Percentiles rank a stretch among this genome's conserved stretches.
Conservation (phyloP, 1,140 invertebrate species). For the Drosophila kanapiae region DNA sequence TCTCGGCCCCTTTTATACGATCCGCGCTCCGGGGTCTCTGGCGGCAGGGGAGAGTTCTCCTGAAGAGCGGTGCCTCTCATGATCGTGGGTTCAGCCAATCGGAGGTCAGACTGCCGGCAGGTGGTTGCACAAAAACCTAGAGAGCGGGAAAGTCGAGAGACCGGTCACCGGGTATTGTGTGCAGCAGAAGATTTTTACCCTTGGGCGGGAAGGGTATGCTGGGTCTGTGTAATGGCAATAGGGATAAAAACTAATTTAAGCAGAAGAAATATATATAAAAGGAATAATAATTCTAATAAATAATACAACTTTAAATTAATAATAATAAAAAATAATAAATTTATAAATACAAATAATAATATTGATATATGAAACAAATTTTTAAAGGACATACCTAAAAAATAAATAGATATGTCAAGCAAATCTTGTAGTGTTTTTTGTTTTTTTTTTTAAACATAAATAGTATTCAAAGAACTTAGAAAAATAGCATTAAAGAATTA, state of each 20-base stretch:
- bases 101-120: slow-evolving; percentile 56
- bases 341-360: too few species aligned
- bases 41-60: slow-evolving; percentile 6
- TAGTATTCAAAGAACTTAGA: too few species aligned
- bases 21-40: slow-evolving; percentile 29
- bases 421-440: too few species aligned
- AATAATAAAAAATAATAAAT: too few species aligned
- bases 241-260: neutral
- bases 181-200: slow-evolving; percentile 9
- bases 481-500: too few species aligned
- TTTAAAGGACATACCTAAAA: too few species aligned
- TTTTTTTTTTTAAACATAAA: too few species aligned
- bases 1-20: slow-evolving; percentile 62
- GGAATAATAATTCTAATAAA: too few species aligned
- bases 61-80: slow-evolving; percentile 14
- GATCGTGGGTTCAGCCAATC: slow-evolving; percentile 53
- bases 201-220: slow-evolving; percentile 7
- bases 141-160: slow-evolving; percentile 27
- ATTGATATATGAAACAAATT: too few species aligned
- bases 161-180: neutral
- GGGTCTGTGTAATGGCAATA: neutral
- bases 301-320: too few species aligned
- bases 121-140: slow-evolving; percentile 56
- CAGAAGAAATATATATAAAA: too few species aligned
- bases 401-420: too few species aligned